A percentile compares a stretch with the other conserved stretches of the same genome.
Evolutionary conservation across 2,797 vertebrate species (phyloP).

Genomic region (Craterocephalus amniculus): DNA sequence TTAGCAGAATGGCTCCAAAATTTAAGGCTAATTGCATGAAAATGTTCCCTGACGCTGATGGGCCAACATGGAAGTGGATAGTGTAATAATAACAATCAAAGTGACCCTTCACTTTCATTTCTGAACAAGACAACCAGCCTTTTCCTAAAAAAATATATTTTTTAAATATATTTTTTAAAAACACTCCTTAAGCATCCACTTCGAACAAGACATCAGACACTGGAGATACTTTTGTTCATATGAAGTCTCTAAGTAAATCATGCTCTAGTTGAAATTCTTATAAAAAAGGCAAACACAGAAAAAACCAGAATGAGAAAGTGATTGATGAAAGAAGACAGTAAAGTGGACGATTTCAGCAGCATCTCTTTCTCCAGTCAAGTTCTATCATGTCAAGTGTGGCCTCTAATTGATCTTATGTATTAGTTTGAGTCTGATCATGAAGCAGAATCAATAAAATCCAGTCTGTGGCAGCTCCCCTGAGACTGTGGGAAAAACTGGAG

Average conservation of each 20-base stretch:
- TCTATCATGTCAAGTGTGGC: conserved; percentile 41
- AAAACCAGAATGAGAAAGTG: neutral
- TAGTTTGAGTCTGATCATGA: conserved; percentile 27
- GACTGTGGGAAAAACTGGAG: neutral
- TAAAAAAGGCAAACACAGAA: neutral
- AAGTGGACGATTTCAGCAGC: conserved; percentile 3
- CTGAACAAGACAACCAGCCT: no score
- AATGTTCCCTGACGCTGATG: neutral
- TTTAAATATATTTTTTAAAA: no score
- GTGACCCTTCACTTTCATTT: no score
- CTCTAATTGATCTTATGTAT: conserved; percentile 45
- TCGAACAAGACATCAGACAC: no score
- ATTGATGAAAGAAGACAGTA: neutral
- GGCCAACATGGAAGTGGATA: neutral
- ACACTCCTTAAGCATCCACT: no score
- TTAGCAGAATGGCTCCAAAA: neutral
- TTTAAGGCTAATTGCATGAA: neutral
- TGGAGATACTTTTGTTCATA: neutral
- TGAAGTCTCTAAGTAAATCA: neutral
- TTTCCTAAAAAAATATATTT: no score
- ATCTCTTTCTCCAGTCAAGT: conserved; percentile 33
- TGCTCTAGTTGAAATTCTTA: neutral
- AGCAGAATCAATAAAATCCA: conserved; percentile 40
- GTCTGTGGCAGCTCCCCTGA: conserved; percentile 23
- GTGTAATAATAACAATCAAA: neutral